Evolutionary conservation across 2,888 invertebrate species (phyloP).

Genomic region (Hypolimnas misippus): DNA sequence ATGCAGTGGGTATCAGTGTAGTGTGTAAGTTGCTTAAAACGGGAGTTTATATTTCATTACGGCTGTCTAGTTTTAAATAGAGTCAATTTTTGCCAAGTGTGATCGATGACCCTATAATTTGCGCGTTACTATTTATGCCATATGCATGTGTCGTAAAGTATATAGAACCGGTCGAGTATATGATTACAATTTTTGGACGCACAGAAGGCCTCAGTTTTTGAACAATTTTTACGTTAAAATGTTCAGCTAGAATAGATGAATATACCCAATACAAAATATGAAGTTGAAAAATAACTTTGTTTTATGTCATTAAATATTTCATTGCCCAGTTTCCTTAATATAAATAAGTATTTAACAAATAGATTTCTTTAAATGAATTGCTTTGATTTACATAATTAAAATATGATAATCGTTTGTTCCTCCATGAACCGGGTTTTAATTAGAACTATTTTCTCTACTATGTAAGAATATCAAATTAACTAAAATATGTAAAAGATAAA

Average conservation of each 20-base stretch:
- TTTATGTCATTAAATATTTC: background rate
- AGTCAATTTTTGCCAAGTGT: conserved; percentile 17
- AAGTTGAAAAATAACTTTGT: background rate
- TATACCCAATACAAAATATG: background rate
- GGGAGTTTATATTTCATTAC: conserved; percentile 11
- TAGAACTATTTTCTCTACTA: background rate
- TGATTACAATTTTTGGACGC: background rate
- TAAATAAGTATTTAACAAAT: background rate
- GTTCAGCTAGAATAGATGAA: background rate
- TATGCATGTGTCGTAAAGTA: background rate
- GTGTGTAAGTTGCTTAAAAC: conserved; percentile 19
- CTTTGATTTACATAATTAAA: conserved; percentile 1
- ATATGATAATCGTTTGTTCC: background rate
- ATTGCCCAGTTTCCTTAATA: too few relatives aligned
- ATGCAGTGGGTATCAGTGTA: conserved; percentile 21
- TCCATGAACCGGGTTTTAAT: background rate
- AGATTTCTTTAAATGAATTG: background rate
- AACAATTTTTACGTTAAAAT: background rate
- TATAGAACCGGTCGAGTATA: background rate
- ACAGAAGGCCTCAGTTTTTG: background rate
- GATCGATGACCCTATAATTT: conserved; percentile 23
- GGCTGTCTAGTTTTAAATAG: conserved; percentile 13
- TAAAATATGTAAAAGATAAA: background rate
- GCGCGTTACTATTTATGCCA: background rate
- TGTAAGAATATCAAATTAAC: background rate